Evolutionary conservation across 37 sponge, comb jelly and placozoan genomes (phyloP).

Genomic region (Halisarca cf. caerulea): DNA sequence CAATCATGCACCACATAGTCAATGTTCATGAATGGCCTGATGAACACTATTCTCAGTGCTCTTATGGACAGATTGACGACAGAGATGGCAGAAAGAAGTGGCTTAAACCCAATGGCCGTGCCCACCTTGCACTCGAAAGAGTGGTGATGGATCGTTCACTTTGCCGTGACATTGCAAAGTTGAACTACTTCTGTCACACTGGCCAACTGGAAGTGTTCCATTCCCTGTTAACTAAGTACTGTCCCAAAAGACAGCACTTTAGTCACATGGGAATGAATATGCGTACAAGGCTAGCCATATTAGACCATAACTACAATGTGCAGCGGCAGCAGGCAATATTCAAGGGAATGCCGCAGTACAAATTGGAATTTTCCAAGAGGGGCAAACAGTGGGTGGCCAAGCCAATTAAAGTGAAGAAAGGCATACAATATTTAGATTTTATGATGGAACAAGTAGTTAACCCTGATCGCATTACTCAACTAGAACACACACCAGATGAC

Average conservation of each 20-base stretch:
- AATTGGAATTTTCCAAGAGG: conserved; percentile 4
- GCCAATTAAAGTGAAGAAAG: conserved; percentile 15
- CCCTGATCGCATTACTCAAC: not conserved
- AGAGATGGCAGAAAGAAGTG: not conserved
- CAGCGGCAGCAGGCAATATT: not conserved
- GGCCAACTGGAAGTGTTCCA: conserved; percentile 35
- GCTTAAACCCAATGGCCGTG: conserved; percentile 7
- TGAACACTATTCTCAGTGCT: conserved; percentile 1
- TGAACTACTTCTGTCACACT: conserved; percentile 28
- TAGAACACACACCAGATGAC: too few species aligned
- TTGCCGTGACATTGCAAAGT: not conserved
- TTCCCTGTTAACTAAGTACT: conserved; percentile 34
- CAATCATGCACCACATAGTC: conserved; percentile 26
- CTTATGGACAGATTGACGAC: not conserved
- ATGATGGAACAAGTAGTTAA: conserved; percentile 2
- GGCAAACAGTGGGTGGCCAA: conserved; percentile 8
- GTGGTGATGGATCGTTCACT: not conserved
- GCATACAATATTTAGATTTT: not conserved
- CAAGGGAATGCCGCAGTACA: not conserved
- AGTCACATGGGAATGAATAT: conserved; percentile 33
- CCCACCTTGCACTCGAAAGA: conserved; percentile 15
- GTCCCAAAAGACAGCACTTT: conserved; percentile 43
- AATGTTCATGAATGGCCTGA: conserved; percentile 15
- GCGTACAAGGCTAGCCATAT: conserved; percentile 15
- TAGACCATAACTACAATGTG: conserved; percentile 38